Conservation (phyloP, 2,113 vertebrate species). For the Sinosuthora webbiana region DNA sequence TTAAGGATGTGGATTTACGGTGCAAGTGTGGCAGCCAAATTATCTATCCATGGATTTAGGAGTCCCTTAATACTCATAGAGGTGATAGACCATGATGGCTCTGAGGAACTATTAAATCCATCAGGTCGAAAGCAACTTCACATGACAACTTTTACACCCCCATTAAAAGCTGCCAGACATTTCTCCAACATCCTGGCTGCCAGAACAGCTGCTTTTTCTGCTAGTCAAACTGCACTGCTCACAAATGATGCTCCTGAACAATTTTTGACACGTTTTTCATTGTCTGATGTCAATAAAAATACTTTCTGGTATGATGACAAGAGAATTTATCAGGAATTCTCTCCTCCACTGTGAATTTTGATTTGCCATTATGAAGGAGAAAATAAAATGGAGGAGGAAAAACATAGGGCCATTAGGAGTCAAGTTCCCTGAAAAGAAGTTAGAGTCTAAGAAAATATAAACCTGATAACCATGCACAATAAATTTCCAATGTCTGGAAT, state of each 20-base stretch:
- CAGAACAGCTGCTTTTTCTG: background rate
- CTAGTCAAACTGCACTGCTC: rapidly evolving
- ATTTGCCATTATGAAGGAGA: background rate
- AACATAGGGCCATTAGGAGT: background rate
- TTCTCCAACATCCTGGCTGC: background rate
- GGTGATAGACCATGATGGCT: constrained; percentile 53
- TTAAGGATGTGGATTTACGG: constrained; percentile 57
- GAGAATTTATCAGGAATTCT: background rate
- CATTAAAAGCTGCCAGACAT: background rate
- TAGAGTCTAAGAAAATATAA: background rate
- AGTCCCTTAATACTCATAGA: constrained; percentile 61
- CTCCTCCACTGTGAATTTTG: background rate
- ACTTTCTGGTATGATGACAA: background rate
- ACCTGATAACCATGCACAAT: background rate
- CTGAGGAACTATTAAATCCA: constrained; percentile 57
- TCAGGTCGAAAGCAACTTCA: constrained; percentile 55
- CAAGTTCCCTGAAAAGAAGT: background rate
- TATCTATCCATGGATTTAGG: constrained; percentile 56
- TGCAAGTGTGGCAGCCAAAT: constrained; percentile 54
- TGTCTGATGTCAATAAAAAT: background rate
- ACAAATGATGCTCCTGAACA: background rate
- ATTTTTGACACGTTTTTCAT: background rate
- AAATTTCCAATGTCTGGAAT: constrained; percentile 35
- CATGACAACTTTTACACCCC: constrained; percentile 33
- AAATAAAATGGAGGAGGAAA: background rate